A percentile compares a stretch with the other conserved stretches of the same genome.
Conservation (phyloP, 2,888 invertebrate genomes). For the Tenthredo scrophulariae region DNA sequence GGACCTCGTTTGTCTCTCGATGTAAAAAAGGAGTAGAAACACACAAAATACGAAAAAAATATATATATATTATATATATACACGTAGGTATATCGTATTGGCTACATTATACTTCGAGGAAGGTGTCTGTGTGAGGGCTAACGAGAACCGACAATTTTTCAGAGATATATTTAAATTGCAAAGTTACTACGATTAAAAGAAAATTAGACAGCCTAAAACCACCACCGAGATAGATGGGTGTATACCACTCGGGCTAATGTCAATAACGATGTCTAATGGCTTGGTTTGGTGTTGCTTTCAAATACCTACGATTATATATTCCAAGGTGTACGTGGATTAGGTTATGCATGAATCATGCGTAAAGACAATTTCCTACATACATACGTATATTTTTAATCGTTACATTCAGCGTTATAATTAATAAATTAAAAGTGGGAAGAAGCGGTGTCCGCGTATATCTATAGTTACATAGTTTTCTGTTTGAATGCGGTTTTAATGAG, state of each 20-base stretch:
- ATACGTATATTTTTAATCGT: neutral
- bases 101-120: neutral
- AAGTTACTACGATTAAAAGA: conserved; percentile 55
- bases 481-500: neutral
- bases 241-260: conserved; percentile 26
- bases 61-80: no score
- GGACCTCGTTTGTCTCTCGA: conserved; percentile 58
- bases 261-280: conserved; percentile 52
- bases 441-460: neutral
- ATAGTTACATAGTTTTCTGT: neutral
- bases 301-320: no score
- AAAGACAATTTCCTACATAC: neutral
- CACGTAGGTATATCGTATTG: no score
- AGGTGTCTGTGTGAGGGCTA: neutral
- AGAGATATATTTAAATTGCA: conserved; percentile 37
- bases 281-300: neutral
- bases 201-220: conserved; percentile 43
- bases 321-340: no score
- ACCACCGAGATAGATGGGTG: neutral
- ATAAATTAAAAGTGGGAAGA: neutral
- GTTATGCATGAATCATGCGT: no score
- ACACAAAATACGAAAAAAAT: conserved; percentile 35
- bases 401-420: neutral
- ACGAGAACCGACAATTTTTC: conserved; percentile 13
- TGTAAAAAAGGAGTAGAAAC: conserved; percentile 62